phyloP scores from a whole-genome alignment of 2,888 invertebrate species.

The Hypsopygia costalis region DNA sequence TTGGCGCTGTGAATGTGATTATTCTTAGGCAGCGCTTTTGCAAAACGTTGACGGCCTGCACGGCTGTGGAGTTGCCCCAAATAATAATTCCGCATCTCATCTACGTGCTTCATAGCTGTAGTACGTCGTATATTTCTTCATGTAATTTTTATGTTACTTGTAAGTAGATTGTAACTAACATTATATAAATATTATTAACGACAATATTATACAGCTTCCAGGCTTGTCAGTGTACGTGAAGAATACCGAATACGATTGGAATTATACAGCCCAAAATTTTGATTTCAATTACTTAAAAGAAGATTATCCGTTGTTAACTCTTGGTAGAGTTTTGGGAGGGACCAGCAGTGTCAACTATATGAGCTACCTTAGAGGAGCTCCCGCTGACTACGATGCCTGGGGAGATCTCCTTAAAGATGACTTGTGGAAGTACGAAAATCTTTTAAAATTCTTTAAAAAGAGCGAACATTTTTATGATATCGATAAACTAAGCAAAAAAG shows the following conservation, averaged over 20 bases:
- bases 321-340: not conserved
- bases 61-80: too few relatives aligned
- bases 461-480: slow-evolving; percentile 6
- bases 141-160: too few relatives aligned
- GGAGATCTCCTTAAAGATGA: slow-evolving; percentile 1
- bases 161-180: too few relatives aligned
- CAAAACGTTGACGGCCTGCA: too few relatives aligned
- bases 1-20: too few relatives aligned
- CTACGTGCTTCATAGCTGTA: too few relatives aligned
- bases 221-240: slow-evolving; percentile 11
- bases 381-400: slow-evolving; percentile 5
- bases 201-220: slow-evolving; percentile 27
- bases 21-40: too few relatives aligned
- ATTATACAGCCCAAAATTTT: slow-evolving; percentile 20
- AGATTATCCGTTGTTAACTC: not conserved
- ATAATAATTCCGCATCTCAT: too few relatives aligned
- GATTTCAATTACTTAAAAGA: not conserved
- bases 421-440: slow-evolving; percentile 6
- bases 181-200: too few relatives aligned
- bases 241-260: slow-evolving; percentile 21
- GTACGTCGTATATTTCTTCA: too few relatives aligned
- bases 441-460: slow-evolving; percentile 10
- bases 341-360: slow-evolving; percentile 1
- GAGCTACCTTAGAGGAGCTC: slow-evolving; percentile 1
- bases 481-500: not conserved